phyloP scores from a whole-genome alignment of 92 coral and sea anemone species.

The Muricea muricata region DNA sequence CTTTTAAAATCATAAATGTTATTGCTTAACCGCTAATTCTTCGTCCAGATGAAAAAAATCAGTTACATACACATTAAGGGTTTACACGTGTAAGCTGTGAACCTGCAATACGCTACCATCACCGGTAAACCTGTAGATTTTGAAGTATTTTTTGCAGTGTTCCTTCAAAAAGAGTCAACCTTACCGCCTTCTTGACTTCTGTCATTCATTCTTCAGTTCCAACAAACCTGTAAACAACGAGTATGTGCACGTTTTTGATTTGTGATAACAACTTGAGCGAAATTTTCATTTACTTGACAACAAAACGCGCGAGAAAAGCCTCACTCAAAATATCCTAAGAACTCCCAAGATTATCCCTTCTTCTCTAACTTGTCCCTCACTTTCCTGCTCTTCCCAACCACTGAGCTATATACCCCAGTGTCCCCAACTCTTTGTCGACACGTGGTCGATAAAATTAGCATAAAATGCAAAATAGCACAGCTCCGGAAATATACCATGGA shows the following conservation, averaged over 20 bases:
- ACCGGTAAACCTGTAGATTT: background rate
- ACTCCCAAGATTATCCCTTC: too few relatives aligned
- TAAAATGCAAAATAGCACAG: too few relatives aligned
- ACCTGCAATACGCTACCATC: background rate
- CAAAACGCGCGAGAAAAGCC: background rate
- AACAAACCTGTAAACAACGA: background rate
- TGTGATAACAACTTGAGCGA: too few relatives aligned
- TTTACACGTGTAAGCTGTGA: background rate
- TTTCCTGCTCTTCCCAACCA: too few relatives aligned
- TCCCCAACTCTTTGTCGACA: too few relatives aligned
- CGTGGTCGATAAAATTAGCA: too few relatives aligned
- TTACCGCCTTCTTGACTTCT: constrained; percentile 16
- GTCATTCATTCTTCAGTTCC: background rate
- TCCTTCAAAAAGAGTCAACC: background rate
- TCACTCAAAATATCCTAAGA: too few relatives aligned
- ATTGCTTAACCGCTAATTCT: too few relatives aligned
- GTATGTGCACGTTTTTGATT: background rate
- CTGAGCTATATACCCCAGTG: too few relatives aligned
- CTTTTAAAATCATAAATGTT: background rate
- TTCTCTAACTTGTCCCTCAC: too few relatives aligned
- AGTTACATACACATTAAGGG: too few relatives aligned
- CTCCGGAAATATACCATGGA: background rate
- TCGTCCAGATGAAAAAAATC: too few relatives aligned
- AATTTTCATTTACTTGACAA: constrained; percentile 29
- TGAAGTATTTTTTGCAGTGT: background rate